Percentiles rank a stretch among this genome's conserved stretches.
Conservation (phyloP, 2,113 vertebrate genomes). For the Bothrops jararaca region DNA sequence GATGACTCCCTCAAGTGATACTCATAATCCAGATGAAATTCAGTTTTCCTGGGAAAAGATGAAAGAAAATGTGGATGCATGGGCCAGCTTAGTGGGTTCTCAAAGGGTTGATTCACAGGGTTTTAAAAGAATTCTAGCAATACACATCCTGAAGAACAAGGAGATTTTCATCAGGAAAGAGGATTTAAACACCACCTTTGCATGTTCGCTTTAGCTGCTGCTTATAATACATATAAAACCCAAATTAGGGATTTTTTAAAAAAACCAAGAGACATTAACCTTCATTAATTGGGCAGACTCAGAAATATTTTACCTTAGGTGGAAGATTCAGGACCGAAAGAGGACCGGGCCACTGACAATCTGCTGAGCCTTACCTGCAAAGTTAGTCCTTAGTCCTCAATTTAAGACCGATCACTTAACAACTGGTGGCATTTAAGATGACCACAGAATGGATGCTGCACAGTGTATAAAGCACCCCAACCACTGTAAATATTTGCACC, state of each 20-base stretch:
- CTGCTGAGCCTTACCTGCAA: not conserved
- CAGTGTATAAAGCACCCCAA: too few species aligned
- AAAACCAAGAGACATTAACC: not conserved
- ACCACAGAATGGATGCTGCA: too few species aligned
- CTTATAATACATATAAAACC: not conserved
- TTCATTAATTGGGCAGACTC: not conserved
- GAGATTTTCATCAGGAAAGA: not conserved
- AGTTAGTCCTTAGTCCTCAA: too few species aligned
- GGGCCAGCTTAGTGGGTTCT: not conserved
- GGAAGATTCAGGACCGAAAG: not conserved
- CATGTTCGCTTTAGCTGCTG: not conserved
- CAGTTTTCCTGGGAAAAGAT: not conserved
- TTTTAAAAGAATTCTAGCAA: not conserved
- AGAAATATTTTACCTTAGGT: not conserved
- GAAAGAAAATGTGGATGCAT: not conserved
- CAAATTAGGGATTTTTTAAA: not conserved
- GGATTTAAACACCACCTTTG: not conserved
- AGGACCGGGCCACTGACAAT: not conserved
- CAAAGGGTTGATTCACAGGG: not conserved
- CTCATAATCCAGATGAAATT: not conserved
- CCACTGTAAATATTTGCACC: too few species aligned
- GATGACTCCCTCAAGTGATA: not conserved
- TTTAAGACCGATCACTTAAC: too few species aligned
- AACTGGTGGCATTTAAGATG: too few species aligned
- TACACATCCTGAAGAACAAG: not conserved